Evolutionary conservation across 2,888 invertebrate genomes (phyloP), one percentile per base, ranked within the genome.

Genomic region (Dysmachus trigonus): DNA sequence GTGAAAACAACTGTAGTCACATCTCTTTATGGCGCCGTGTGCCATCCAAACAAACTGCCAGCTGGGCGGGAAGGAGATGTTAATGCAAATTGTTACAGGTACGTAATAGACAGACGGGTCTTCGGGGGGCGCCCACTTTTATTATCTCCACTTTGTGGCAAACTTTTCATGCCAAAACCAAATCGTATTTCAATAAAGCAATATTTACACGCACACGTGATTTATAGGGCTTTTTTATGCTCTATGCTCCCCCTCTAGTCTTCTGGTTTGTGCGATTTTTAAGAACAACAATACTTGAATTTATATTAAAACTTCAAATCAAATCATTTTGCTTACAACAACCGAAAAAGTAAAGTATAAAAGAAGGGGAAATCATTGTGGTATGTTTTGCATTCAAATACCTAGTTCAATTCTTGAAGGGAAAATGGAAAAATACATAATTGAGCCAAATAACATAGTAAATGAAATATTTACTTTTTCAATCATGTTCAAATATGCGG

Each of bases 1-100:
- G 91, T 91, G 91, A 91, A 91, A 89, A 90, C 89, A 90, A 90
- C 87, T 87, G 87, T 87, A 87, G 86, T 86, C 87, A 86, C 86
- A 86, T 86, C 85, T 86, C 82, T 85, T 86, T 85, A 85, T 74
- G 85, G 82, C 85, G 73, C 87, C 86, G 86, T 86, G 86, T 87
- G 87, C 85, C 77, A 86, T 81, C 73, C 35, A 31, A 82, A 72
- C 74, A 76, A 85, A 72, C 85, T 72, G 74, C 41, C 73, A 74
- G n/a, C 15, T 72, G 27, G 74, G 33, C 8, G 51, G 74, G 22
- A 47, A 38, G 30, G 74, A 72, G 84, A 87, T 87, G 87, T 87
- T 87, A 87, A 87, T 87, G 87, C 86, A 87, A 87, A 87, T 87
- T 87, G 86, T 86, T 87, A 84, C 87, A 87, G 87, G 87, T 87